phyloP scores from a whole-genome alignment of 2,888 invertebrate genomes.

The Belgica antarctica region DNA sequence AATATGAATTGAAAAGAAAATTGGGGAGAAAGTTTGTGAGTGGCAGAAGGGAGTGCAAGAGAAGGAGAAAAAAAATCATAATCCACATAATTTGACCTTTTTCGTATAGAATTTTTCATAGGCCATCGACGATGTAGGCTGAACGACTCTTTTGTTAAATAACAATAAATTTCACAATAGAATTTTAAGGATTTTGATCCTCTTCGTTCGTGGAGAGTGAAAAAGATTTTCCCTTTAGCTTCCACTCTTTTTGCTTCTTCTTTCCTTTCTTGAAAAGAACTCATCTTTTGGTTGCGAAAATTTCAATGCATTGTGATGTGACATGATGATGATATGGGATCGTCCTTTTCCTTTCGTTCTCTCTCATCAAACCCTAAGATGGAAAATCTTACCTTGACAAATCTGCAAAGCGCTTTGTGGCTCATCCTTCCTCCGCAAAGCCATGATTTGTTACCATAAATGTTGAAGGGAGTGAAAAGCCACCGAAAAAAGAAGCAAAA shows the following conservation, averaged over 20 bases:
- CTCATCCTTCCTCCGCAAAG: not conserved
- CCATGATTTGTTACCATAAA: not conserved
- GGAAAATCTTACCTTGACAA: not conserved
- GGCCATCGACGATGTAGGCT: not conserved
- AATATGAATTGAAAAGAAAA: not conserved
- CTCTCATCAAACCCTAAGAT: not conserved
- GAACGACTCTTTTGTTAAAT: conserved; percentile 8
- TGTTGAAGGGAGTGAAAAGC: no score
- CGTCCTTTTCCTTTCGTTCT: not conserved
- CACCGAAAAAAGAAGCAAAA: no score
- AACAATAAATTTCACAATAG: conserved; percentile 12
- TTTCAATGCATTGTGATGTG: conserved; percentile 6
- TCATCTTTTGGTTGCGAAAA: not conserved
- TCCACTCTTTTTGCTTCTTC: no score
- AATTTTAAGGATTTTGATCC: conserved; percentile 5
- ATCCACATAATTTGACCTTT: conserved; percentile 29
- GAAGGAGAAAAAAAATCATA: not conserved
- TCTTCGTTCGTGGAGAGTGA: not conserved
- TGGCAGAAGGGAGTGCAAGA: not conserved
- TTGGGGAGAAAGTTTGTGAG: not conserved
- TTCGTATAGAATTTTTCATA: not conserved
- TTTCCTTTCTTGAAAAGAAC: not conserved
- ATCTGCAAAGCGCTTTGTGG: not conserved
- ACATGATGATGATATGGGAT: conserved; percentile 7
- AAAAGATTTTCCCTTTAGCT: not conserved